phyloP scores from a whole-genome alignment of 2,113 vertebrate genomes.

The Delphinapterus leucas region DNA sequence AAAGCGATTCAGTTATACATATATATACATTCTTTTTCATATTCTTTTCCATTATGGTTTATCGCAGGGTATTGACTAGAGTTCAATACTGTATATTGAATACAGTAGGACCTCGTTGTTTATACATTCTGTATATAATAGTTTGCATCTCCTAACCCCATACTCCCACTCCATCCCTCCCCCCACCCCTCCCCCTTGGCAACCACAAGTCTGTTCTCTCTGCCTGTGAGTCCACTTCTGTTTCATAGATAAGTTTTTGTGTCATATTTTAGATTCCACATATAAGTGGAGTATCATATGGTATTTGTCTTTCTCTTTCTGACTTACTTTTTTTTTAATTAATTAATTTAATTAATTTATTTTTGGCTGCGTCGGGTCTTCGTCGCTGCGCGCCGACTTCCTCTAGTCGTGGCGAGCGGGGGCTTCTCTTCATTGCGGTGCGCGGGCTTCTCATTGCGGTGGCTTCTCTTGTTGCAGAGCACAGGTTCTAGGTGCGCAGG shows the following conservation, averaged over 20 bases:
- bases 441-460: too few relatives aligned
- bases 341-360: too few relatives aligned
- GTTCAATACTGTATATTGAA: background rate
- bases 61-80: background rate
- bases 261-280: background rate
- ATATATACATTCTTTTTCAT: background rate
- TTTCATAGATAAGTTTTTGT: background rate
- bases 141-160: too few relatives aligned
- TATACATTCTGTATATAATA: background rate
- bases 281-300: background rate
- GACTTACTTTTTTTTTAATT: background rate
- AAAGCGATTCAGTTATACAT: background rate
- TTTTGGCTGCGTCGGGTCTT: too few relatives aligned
- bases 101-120: background rate
- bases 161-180: too few relatives aligned
- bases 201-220: background rate
- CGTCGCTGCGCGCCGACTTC: fast-evolving
- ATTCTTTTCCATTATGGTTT: background rate
- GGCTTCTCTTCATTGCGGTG: too few relatives aligned
- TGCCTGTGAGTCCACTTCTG: background rate
- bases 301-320: background rate
- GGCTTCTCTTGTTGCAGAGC: too few relatives aligned
- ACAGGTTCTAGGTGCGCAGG: too few relatives aligned
- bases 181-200: background rate
- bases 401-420: too few relatives aligned